Conservation (phyloP, 2,888 invertebrate species). For the Andrena marginata region DNA sequence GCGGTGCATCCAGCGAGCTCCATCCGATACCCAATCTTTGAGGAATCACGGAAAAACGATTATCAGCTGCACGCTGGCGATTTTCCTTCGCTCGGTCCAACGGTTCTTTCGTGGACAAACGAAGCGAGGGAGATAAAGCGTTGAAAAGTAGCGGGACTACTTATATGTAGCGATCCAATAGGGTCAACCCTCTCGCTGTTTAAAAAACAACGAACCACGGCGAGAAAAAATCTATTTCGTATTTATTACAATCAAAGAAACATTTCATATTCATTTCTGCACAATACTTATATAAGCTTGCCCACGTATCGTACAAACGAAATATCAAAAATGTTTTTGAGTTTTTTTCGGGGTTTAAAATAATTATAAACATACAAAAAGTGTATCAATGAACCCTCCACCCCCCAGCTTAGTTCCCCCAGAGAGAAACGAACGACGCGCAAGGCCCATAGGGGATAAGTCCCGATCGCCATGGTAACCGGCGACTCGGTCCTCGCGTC, state of each 20-base stretch:
- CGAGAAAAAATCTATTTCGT: too few relatives aligned
- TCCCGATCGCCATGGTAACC: conserved; percentile 80
- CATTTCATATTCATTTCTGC: too few relatives aligned
- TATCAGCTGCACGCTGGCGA: not conserved
- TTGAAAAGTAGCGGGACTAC: not conserved
- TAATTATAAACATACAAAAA: not conserved
- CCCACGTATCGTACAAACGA: too few relatives aligned
- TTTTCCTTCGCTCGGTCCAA: not conserved
- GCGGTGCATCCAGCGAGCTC: conserved; percentile 5
- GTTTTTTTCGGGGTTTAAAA: not conserved
- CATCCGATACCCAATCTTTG: not conserved
- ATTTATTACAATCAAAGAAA: too few relatives aligned
- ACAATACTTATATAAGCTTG: too few relatives aligned
- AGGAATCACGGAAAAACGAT: conserved; percentile 23
- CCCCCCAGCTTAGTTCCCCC: not conserved
- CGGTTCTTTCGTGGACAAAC: not conserved
- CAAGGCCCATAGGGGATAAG: conserved; percentile 66
- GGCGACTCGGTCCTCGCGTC: conserved; percentile 52
- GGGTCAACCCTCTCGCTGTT: too few relatives aligned
- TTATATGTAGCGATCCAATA: too few relatives aligned
- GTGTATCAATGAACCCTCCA: not conserved
- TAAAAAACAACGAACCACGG: too few relatives aligned
- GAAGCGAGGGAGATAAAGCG: not conserved
- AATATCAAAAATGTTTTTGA: too few relatives aligned
- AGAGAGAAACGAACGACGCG: conserved; percentile 21